Evolutionary conservation across 2,797 vertebrate genomes (phyloP).

Genomic region (Cyclopterus lumpus): DNA sequence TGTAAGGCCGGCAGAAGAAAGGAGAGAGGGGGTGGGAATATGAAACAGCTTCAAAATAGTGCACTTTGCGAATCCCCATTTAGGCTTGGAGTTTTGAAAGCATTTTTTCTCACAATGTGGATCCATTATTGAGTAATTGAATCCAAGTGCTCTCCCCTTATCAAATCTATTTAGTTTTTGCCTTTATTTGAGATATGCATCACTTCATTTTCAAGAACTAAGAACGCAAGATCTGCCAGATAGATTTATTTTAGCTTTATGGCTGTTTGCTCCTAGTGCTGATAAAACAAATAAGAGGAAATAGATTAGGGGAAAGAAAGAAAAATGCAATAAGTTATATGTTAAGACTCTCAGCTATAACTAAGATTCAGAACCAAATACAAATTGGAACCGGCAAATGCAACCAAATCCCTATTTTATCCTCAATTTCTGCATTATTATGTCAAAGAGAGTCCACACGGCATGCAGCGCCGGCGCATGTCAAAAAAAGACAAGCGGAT

Average conservation of each 20-base stretch:
- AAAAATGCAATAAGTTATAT: background rate
- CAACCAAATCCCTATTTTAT: background rate
- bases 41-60: constrained; percentile 61
- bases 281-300: background rate
- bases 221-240: background rate
- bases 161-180: background rate
- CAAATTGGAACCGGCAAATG: background rate
- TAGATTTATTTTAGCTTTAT: background rate
- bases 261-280: background rate
- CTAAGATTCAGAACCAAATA: background rate
- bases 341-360: background rate
- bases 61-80: constrained; percentile 59
- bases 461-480: background rate
- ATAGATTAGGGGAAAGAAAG: background rate
- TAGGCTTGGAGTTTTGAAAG: constrained; percentile 34
- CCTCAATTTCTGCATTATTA: background rate
- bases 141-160: background rate
- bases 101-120: constrained; percentile 26
- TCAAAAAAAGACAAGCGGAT: background rate
- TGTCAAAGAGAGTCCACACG: no score
- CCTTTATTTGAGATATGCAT: background rate
- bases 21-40: constrained; percentile 58
- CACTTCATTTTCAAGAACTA: background rate
- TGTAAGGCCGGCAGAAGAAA: constrained; percentile 75
- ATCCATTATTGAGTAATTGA: constrained; percentile 11